phyloP scores from a whole-genome alignment of 1,140 invertebrate species.

The Augochlora pura region DNA sequence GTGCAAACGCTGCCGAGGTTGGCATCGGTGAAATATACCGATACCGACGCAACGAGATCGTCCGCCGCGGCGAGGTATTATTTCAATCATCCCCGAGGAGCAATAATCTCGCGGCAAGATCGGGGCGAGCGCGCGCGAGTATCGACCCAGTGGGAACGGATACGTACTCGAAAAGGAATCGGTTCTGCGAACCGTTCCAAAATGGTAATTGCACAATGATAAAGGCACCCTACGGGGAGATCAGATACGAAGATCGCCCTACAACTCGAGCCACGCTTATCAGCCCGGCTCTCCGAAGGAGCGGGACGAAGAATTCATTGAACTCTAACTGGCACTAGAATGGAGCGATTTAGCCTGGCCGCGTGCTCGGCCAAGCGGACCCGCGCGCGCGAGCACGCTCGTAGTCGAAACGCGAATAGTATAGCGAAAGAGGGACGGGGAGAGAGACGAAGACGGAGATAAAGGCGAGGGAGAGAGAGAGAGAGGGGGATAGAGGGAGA shows the following conservation, averaged over 20 bases:
- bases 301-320: conserved; percentile 44
- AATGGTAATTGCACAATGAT: conserved; percentile 1
- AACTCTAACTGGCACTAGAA: conserved; percentile 50
- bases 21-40: too few relatives aligned
- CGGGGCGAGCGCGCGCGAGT: background rate
- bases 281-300: background rate
- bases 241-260: conserved; percentile 11
- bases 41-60: too few relatives aligned
- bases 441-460: too few relatives aligned
- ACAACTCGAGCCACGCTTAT: conserved; percentile 21
- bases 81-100: too few relatives aligned
- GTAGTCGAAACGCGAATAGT: conserved; percentile 48
- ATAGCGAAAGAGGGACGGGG: too few relatives aligned
- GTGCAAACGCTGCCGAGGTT: too few relatives aligned
- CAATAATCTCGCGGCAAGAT: too few relatives aligned
- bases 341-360: conserved; percentile 48
- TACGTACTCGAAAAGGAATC: background rate
- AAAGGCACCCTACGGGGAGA: background rate
- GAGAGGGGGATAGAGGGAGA: background rate
- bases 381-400: conserved; percentile 29
- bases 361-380: background rate
- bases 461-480: too few relatives aligned
- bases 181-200: background rate
- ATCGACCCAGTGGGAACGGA: background rate
- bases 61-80: too few relatives aligned